Percentiles rank a stretch among this genome's conserved stretches.
phyloP scores from a whole-genome alignment of 1,140 invertebrate genomes.

The Drosophila navojoa region DNA sequence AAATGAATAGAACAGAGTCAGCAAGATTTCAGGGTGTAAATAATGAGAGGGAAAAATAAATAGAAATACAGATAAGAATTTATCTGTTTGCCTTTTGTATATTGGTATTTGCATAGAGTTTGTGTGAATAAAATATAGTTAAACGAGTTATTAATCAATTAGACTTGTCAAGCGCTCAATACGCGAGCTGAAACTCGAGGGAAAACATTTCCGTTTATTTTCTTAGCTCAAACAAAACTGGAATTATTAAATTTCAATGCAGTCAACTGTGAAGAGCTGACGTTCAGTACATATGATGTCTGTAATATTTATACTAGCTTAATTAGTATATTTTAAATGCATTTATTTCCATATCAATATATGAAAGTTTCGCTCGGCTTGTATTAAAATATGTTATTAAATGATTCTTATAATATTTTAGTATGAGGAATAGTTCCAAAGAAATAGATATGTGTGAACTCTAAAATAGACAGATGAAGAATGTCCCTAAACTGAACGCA shows the following conservation, averaged over 20 bases:
- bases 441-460: too few species aligned
- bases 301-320: too few species aligned
- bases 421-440: too few species aligned
- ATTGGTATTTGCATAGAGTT: not conserved
- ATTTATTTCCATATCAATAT: too few species aligned
- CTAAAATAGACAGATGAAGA: too few species aligned
- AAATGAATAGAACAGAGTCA: not conserved
- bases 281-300: too few species aligned
- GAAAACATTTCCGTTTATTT: not conserved
- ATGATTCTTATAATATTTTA: too few species aligned
- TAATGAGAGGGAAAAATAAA: not conserved
- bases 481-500: too few species aligned
- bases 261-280: too few species aligned
- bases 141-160: not conserved
- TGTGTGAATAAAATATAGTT: not conserved
- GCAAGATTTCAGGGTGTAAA: conserved; percentile 23
- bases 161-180: not conserved
- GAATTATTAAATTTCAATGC: not conserved
- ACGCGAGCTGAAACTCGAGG: not conserved
- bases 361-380: too few species aligned
- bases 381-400: too few species aligned
- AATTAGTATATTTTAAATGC: too few species aligned
- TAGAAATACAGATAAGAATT: not conserved
- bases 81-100: not conserved
- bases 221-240: not conserved